Conservation (phyloP, 2,797 vertebrate genomes). For the Rhynchonycteris naso region DNA sequence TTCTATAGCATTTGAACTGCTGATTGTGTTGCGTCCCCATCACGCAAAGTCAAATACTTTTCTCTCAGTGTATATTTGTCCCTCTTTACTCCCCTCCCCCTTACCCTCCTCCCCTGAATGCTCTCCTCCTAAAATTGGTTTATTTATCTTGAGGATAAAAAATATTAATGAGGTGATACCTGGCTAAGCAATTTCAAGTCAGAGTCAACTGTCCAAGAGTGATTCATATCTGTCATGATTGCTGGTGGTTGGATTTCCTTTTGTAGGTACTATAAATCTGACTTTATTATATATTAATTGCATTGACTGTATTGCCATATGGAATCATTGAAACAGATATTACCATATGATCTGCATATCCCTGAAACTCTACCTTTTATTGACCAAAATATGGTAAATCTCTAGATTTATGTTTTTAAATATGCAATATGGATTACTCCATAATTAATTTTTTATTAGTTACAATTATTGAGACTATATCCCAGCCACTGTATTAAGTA, state of each 20-base stretch:
- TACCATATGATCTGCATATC: constrained; percentile 23
- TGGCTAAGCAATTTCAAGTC: constrained; percentile 70
- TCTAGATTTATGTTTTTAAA: constrained; percentile 25
- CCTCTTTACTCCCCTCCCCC: too few relatives aligned
- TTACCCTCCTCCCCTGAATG: too few relatives aligned
- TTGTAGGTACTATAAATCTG: constrained; percentile 63
- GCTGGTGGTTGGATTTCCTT: constrained; percentile 70
- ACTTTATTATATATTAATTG: constrained; percentile 71
- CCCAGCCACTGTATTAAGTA: background rate
- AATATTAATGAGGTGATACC: constrained; percentile 75
- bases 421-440: background rate
- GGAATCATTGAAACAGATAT: constrained; percentile 70
- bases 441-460: constrained; percentile 72
- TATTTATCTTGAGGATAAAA: constrained; percentile 75
- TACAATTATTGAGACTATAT: constrained; percentile 43
- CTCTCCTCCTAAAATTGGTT: constrained; percentile 59
- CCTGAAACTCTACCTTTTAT: constrained; percentile 50
- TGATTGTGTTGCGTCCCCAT: too few relatives aligned
- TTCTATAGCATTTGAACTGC: too few relatives aligned
- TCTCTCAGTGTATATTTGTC: too few relatives aligned
- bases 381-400: constrained; percentile 27
- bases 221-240: constrained; percentile 77
- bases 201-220: constrained; percentile 50
- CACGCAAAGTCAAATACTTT: too few relatives aligned
- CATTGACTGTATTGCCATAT: constrained; percentile 52